Percentiles rank a stretch among this genome's conserved stretches.
These are phyloP conservation scores for Agonopterix alstromeriana DNA, from an alignment of 2,888 invertebrate genomes.

Conservation along the genomic window DNA sequence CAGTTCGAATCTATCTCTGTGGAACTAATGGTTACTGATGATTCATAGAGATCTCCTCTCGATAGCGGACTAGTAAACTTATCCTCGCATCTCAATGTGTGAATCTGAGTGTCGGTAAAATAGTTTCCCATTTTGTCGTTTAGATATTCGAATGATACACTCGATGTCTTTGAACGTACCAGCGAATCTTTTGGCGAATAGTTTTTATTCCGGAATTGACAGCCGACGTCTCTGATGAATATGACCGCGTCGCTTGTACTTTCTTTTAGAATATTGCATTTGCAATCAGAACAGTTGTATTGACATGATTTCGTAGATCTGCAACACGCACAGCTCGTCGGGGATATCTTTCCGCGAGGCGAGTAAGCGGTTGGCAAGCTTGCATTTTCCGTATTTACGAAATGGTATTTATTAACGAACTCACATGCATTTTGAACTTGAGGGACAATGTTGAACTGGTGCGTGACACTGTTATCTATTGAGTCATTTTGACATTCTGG, in stretches of 20 bases:
- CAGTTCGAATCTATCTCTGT: conserved; percentile 34
- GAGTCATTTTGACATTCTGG: conserved; percentile 33
- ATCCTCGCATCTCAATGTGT: conserved; percentile 47
- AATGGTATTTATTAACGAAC: conserved; percentile 25
- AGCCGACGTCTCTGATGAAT: conserved; percentile 63
- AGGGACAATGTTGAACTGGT: conserved; percentile 26
- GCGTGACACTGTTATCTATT: conserved; percentile 18
- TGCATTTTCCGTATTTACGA: conserved; percentile 23
- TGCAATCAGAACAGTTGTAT: conserved; percentile 30
- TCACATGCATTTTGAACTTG: conserved; percentile 34
- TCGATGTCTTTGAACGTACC: conserved; percentile 35
- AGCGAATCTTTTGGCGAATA: conserved; percentile 27
- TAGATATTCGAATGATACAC: conserved; percentile 33
- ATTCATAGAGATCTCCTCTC: conserved; percentile 24
- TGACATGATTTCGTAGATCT: conserved; percentile 56
- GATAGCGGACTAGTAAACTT: conserved; percentile 41
- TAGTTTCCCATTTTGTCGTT: conserved; percentile 33
- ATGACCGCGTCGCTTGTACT: conserved; percentile 36
- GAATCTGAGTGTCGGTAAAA: conserved; percentile 28
- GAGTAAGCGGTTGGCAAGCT: conserved; percentile 23
- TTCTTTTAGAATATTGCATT: conserved; percentile 17
- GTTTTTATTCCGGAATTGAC: conserved; percentile 49
- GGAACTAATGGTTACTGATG: conserved; percentile 34
- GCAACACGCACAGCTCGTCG: conserved; percentile 22
- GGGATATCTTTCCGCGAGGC: conserved; percentile 16